These are phyloP conservation scores for Oncorhynchus gorbuscha DNA, from an alignment of 2,113 vertebrate species.

Conservation along the genomic window DNA sequence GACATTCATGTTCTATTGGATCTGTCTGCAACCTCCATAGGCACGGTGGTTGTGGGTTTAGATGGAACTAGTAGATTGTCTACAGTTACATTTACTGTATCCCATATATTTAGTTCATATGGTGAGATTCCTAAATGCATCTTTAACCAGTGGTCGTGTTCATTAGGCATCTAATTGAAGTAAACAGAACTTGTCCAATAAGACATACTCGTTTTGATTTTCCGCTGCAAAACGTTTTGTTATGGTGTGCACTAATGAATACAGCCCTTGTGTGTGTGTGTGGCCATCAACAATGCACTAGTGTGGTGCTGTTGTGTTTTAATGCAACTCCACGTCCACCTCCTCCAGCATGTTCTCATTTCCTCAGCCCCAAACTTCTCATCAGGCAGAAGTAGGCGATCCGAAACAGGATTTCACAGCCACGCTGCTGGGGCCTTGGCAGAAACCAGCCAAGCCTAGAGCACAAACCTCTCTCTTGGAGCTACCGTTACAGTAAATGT, in stretches of 20 bases:
- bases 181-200: no score
- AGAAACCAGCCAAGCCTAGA: no score
- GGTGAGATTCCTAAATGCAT: no score
- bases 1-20: slow-evolving; percentile 21
- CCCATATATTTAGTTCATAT: no score
- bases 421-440: slow-evolving; percentile 18
- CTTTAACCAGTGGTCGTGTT: no score
- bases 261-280: no score
- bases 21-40: not conserved
- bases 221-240: no score
- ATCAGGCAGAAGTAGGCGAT: slow-evolving; percentile 14
- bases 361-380: slow-evolving; percentile 26
- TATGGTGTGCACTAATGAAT: no score
- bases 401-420: slow-evolving; percentile 31
- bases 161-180: no score
- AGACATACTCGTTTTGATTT: no score
- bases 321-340: not conserved
- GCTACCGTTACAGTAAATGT: not conserved
- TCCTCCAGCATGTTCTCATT: slow-evolving; percentile 22
- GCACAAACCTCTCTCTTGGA: not conserved
- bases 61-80: not conserved
- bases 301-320: not conserved
- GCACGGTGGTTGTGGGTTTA: not conserved
- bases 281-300: no score
- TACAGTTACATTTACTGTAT: no score